These are phyloP conservation scores for Lucinisca nassula DNA, from an alignment of 2,888 invertebrate genomes.

Conservation along the genomic window DNA sequence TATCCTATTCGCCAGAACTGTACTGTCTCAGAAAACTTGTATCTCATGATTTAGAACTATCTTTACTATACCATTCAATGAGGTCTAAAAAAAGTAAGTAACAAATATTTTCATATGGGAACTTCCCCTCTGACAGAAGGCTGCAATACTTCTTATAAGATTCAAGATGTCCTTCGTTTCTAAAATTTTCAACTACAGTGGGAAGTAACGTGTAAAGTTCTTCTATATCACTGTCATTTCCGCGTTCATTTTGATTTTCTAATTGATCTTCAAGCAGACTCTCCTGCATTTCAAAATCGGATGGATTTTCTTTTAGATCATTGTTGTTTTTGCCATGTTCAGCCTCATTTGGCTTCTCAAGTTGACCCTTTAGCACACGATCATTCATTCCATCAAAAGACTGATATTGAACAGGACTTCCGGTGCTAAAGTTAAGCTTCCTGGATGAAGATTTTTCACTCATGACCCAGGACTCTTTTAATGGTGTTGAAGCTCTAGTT, in stretches of 20 bases:
- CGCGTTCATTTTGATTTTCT: not conserved
- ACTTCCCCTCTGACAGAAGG: not conserved
- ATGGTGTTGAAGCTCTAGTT: not conserved
- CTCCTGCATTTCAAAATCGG: not conserved
- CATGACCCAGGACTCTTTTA: not conserved
- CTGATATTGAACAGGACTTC: not conserved
- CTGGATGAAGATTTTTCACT: not conserved
- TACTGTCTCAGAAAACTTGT: not conserved
- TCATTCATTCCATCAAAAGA: not conserved
- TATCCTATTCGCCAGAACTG: not conserved
- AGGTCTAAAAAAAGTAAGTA: constrained; percentile 14
- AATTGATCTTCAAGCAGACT: not conserved
- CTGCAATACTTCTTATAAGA: not conserved
- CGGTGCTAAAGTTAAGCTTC: not conserved
- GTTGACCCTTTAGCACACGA: not conserved
- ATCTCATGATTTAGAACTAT: constrained; percentile 15
- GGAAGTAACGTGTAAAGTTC: not conserved
- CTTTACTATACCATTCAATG: constrained; percentile 10
- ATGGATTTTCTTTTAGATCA: not conserved
- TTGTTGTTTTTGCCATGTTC: not conserved
- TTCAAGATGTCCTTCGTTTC: not conserved
- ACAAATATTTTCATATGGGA: constrained; percentile 28
- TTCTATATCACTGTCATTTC: not conserved
- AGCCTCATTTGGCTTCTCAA: not conserved
- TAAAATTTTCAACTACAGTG: not conserved